phyloP scores from a whole-genome alignment of 2,888 invertebrate species.

The Hyposoter dolosus region DNA sequence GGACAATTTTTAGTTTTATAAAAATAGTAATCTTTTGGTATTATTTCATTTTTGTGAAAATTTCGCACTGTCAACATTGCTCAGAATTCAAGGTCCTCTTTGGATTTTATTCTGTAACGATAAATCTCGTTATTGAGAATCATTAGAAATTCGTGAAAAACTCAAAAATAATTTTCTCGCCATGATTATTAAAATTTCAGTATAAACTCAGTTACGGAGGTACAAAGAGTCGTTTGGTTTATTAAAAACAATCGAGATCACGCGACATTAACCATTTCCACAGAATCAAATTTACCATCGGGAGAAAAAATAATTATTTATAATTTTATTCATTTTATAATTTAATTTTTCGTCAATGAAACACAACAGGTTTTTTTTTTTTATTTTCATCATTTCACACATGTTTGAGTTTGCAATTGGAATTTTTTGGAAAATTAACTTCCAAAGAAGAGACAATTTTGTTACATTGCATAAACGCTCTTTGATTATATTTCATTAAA shows the following conservation, averaged over 20 bases:
- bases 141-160: not conserved
- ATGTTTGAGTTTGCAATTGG: not conserved
- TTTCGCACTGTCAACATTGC: too few relatives aligned
- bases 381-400: not conserved
- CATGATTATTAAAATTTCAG: not conserved
- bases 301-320: conserved; percentile 29
- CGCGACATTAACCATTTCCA: conserved; percentile 73
- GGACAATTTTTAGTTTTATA: too few relatives aligned
- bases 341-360: conserved; percentile 32
- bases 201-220: conserved; percentile 51
- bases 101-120: too few relatives aligned
- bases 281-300: conserved; percentile 44
- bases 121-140: too few relatives aligned
- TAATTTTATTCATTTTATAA: conserved; percentile 4
- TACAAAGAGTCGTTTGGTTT: conserved; percentile 74
- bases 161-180: not conserved
- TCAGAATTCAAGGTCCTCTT: too few relatives aligned
- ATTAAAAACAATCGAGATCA: conserved; percentile 73
- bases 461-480: not conserved
- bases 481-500: not conserved
- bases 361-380: not conserved
- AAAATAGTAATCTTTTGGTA: too few relatives aligned
- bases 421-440: not conserved
- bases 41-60: too few relatives aligned
- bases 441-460: not conserved